Base-by-base conservation (phyloP, 2,797 vertebrate species). In the Garrulus glandarius region DNA sequence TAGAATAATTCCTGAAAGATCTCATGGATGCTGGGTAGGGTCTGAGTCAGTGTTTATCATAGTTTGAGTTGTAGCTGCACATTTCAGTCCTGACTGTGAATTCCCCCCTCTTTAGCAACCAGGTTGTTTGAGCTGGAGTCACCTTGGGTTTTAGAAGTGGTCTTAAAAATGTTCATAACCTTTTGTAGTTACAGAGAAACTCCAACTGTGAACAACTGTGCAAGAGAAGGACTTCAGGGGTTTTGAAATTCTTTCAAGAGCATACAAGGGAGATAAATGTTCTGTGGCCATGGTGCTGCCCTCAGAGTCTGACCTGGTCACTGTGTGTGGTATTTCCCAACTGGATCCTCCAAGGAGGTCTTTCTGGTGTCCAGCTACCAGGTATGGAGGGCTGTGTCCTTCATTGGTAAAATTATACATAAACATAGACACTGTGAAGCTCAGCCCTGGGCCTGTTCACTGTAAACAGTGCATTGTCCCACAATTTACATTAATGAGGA, bases 401-500 rank as follows among this genome's bases (percentile, higher is more conserved):
- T 89, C 12, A 0, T 3, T 84, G 84, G 32, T 94, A 86, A 70
- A 87, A 86, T 59, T 19, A 84, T 27, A 34, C 44, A 87, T 82
- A 87, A 94, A 69, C 56, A 37, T 8, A 27, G 0, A 59, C n/a
- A 9, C 22, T 79, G 61, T 86, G 79, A 47, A 76, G 74, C 72
- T 93, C 72, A 92, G 87, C 80, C 70, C 39, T 53, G 65, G 72
- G 79, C 72, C 71, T 60, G 61, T 63, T 90, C 2, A 2, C 70
- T 90, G 74, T 84, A 96, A 94, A 93, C 89, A 93, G 74, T 5
- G 0, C 56, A 74, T 92, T 94, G 95, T 92, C 87, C 94, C 60
- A 88, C 87, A 91, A 70, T 96, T 96, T 94, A 93, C 89, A 90
- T 96, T 96, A 95, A 96, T 97, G 95, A 96, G 94, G 85, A 79